Percentiles rank a stretch among this genome's conserved stretches.
Conservation (phyloP, 2,797 vertebrate genomes). For the Phoeniculus purpureus region DNA sequence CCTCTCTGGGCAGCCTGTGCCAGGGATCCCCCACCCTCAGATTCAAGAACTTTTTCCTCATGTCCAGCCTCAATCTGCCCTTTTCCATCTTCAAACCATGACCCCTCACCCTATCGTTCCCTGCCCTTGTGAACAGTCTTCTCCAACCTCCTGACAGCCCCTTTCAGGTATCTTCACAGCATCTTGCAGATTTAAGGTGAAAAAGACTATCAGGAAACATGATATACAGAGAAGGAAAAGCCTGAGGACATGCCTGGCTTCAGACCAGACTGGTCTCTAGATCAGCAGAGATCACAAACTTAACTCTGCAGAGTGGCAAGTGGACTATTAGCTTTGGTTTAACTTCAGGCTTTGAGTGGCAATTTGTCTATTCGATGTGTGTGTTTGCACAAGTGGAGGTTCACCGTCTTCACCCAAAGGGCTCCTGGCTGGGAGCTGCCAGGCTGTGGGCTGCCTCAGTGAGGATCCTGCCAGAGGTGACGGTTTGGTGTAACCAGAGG, state of each 20-base stretch:
- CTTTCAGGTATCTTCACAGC: not conserved
- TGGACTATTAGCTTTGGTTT: not conserved
- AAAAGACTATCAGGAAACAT: not conserved
- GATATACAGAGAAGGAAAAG: not conserved
- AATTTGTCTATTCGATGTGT: accelerated
- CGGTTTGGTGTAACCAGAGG: too few species aligned
- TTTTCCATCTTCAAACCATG: too few species aligned
- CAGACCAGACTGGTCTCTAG: not conserved
- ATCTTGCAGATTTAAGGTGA: accelerated
- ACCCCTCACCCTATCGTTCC: too few species aligned
- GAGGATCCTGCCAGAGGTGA: not conserved
- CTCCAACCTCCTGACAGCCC: too few species aligned
- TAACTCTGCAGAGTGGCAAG: not conserved
- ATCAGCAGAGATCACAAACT: not conserved
- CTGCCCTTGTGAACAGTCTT: too few species aligned
- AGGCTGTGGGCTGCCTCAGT: not conserved
- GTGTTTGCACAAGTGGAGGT: too few species aligned
- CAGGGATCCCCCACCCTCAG: too few species aligned
- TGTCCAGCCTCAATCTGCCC: too few species aligned
- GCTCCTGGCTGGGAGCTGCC: not conserved
- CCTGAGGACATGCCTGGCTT: not conserved
- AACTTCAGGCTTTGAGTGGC: accelerated
- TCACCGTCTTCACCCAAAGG: not conserved
- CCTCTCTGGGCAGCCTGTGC: too few species aligned
- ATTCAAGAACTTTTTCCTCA: too few species aligned